Evolutionary conservation across 2,888 invertebrate species (phyloP).

Genomic region (Rhamphomyia laevipes): DNA sequence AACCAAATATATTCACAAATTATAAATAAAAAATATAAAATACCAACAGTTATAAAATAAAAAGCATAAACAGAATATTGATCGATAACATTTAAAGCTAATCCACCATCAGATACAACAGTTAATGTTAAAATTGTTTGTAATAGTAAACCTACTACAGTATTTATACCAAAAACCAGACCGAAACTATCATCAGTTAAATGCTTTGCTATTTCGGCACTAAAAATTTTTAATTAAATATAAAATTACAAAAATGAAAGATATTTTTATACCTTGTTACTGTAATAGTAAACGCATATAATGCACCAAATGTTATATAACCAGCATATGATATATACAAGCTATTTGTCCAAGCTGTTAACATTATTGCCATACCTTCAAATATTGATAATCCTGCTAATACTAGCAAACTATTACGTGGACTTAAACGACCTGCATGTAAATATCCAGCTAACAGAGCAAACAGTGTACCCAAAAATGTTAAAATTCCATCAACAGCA

Average conservation of each 20-base stretch:
- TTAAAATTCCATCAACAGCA: slow-evolving; percentile 60
- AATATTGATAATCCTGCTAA: slow-evolving; percentile 36
- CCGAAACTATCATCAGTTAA: slow-evolving; percentile 77
- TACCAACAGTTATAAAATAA: slow-evolving; percentile 29
- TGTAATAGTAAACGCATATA: slow-evolving; percentile 60
- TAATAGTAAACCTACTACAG: slow-evolving; percentile 62
- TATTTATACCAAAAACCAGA: slow-evolving; percentile 82
- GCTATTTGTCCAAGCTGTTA: slow-evolving; percentile 41
- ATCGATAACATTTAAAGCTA: slow-evolving; percentile 23
- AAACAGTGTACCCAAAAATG: slow-evolving; percentile 48
- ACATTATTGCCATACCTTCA: slow-evolving; percentile 41
- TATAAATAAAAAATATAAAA: slow-evolving; percentile 27
- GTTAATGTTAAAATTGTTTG: slow-evolving; percentile 63
- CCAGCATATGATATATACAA: slow-evolving; percentile 56
- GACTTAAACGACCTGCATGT: slow-evolving; percentile 6
- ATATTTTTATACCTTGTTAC: slow-evolving; percentile 4
- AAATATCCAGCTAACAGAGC: slow-evolving; percentile 40
- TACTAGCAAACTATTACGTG: slow-evolving; percentile 30
- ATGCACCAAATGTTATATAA: slow-evolving; percentile 56
- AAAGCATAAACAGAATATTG: slow-evolving; percentile 33
- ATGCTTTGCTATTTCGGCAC: slow-evolving; percentile 75
- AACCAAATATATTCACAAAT: slow-evolving; percentile 21
- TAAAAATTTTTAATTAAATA: slow-evolving; percentile 32
- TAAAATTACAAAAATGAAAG: background rate
- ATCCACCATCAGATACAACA: slow-evolving; percentile 28